Evolutionary conservation across 1,140 invertebrate genomes (phyloP).

Genomic region (Lepidurus apus): DNA sequence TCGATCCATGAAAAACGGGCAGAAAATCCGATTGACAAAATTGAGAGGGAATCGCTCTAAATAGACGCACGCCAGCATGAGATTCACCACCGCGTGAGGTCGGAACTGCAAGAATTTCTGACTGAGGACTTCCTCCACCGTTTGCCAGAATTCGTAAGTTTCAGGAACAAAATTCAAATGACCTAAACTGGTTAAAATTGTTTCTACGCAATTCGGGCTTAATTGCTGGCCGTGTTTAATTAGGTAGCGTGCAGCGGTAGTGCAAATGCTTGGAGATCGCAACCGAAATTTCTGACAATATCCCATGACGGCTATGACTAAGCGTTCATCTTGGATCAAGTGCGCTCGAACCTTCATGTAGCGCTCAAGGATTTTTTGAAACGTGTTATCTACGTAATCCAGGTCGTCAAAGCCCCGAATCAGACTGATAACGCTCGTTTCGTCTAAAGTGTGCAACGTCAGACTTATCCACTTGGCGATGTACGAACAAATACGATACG

Average conservation of each 20-base stretch:
- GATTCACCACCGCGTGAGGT: conserved; percentile 54
- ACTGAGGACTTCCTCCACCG: conserved; percentile 52
- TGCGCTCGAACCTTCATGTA: conserved; percentile 53
- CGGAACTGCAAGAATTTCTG: conserved; percentile 56
- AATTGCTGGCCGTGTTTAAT: conserved; percentile 49
- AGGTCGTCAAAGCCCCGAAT: conserved; percentile 52
- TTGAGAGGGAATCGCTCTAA: conserved; percentile 58
- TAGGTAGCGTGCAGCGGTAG: conserved; percentile 55
- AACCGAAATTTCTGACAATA: conserved; percentile 57
- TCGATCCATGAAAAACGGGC: conserved; percentile 56
- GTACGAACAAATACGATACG: conserved; percentile 46
- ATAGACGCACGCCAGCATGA: conserved; percentile 61
- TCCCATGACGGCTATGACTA: conserved; percentile 57
- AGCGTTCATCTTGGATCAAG: conserved; percentile 48
- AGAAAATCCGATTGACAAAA: conserved; percentile 57
- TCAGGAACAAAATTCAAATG: conserved; percentile 55
- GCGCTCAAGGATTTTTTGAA: conserved; percentile 55
- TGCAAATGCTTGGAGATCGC: conserved; percentile 53
- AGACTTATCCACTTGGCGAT: conserved; percentile 56
- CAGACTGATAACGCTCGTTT: conserved; percentile 55
- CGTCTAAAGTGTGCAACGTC: conserved; percentile 56
- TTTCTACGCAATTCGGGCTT: conserved; percentile 51
- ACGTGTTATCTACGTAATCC: conserved; percentile 51
- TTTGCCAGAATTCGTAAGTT: conserved; percentile 54
- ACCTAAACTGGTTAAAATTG: conserved; percentile 58